Percentiles rank a stretch among this genome's conserved stretches.
Evolutionary conservation across 2,113 vertebrate genomes (phyloP).

Genomic region (Brevimyrus niger): DNA sequence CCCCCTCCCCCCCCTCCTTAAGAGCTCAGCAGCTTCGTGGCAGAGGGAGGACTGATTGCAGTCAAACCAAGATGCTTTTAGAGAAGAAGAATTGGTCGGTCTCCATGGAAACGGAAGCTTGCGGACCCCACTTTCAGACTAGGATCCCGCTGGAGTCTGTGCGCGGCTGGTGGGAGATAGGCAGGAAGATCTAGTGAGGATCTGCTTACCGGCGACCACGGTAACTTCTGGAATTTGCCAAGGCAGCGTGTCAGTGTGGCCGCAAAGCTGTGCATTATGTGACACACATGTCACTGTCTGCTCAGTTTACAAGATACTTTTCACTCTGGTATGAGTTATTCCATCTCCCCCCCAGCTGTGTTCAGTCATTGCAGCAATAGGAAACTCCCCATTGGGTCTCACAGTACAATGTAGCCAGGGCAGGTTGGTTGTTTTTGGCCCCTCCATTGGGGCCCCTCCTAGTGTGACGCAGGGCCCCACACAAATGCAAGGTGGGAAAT

Average conservation of each 20-base stretch:
- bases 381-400: not conserved
- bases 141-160: not conserved
- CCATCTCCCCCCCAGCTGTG: not conserved
- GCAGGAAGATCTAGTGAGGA: not conserved
- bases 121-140: not conserved
- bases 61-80: not conserved
- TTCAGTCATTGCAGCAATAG: not conserved
- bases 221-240: not conserved
- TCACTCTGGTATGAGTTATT: not conserved
- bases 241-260: not conserved
- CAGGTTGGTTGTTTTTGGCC: not conserved
- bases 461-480: not conserved
- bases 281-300: not conserved
- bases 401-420: not conserved
- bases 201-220: not conserved
- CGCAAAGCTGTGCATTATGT: not conserved
- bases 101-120: not conserved
- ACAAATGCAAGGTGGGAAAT: not conserved
- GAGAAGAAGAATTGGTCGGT: not conserved
- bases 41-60: not conserved
- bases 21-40: not conserved
- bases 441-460: not conserved
- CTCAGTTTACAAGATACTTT: not conserved
- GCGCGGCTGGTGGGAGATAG: not conserved
- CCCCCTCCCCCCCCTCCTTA: not conserved